Evolutionary conservation across 2,797 vertebrate genomes (phyloP).

Genomic region (Spea hammondii): DNA sequence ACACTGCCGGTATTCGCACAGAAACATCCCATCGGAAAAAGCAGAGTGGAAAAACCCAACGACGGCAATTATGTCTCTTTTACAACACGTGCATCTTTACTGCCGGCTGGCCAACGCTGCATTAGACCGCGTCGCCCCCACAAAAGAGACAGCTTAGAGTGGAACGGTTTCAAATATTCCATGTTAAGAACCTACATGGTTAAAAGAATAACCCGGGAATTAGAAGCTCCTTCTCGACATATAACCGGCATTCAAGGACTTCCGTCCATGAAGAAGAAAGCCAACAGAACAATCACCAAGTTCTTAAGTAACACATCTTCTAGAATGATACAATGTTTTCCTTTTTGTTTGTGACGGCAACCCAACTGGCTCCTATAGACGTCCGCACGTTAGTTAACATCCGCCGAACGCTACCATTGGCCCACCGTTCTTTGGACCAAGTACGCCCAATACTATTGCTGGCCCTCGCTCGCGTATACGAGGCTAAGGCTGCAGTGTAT

Average conservation of each 20-base stretch:
- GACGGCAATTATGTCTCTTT: slow-evolving; percentile 17
- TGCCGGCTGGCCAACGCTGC: background rate
- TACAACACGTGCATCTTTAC: slow-evolving; percentile 15
- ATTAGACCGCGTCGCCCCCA: background rate
- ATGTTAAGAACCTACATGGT: too few species aligned
- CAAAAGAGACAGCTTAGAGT: too few species aligned
- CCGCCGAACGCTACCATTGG: background rate
- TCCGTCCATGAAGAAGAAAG: too few species aligned
- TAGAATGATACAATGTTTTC: too few species aligned
- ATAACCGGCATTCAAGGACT: too few species aligned
- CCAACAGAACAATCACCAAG: too few species aligned
- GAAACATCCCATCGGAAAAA: slow-evolving; percentile 5
- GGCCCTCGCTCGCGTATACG: background rate
- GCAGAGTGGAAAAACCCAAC: slow-evolving; percentile 10
- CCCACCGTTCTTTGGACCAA: background rate
- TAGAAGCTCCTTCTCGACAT: too few species aligned
- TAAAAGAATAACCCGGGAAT: too few species aligned
- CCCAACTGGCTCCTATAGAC: background rate
- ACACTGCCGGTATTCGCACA: background rate
- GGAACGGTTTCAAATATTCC: too few species aligned
- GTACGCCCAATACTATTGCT: background rate
- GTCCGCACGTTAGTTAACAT: background rate
- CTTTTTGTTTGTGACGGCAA: too few species aligned
- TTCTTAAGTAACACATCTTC: too few species aligned
- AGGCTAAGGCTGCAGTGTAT: background rate